These are phyloP conservation scores for Drosophila saltans DNA, from an alignment of 1,140 invertebrate genomes.

Conservation along the genomic window DNA sequence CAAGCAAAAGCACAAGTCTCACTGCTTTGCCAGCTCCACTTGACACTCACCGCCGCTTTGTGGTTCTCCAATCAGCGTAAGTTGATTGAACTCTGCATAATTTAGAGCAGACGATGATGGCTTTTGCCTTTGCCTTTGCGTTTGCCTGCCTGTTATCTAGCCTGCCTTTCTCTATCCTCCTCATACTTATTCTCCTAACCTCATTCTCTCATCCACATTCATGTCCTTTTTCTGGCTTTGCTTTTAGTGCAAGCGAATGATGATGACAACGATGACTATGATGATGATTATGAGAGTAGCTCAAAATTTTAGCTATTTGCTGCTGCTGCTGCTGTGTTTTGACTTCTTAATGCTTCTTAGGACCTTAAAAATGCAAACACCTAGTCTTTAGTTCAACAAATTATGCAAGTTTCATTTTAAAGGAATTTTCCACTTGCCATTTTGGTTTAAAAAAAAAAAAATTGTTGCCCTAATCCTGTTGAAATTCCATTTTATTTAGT, in stretches of 20 bases:
- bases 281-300: background rate
- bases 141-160: background rate
- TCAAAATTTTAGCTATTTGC: conserved; percentile 24
- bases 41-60: conserved; percentile 61
- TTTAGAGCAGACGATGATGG: conserved; percentile 35
- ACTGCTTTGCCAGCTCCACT: conserved; percentile 24
- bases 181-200: background rate
- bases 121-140: conserved; percentile 2
- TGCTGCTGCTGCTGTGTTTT: conserved; percentile 12
- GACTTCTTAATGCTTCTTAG: conserved; percentile 35
- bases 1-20: no score
- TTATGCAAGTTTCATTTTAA: conserved; percentile 10
- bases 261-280: background rate
- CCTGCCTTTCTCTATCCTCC: background rate
- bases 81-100: conserved; percentile 66
- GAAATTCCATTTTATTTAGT: conserved; percentile 23
- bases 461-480: background rate
- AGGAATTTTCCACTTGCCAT: conserved; percentile 1
- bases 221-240: background rate
- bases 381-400: background rate
- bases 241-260: conserved; percentile 19
- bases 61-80: conserved; percentile 59
- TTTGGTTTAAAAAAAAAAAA: background rate
- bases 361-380: conserved; percentile 25
- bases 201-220: background rate